Conservation (phyloP, 2,888 invertebrate species). For the Isotomurus palustris region DNA sequence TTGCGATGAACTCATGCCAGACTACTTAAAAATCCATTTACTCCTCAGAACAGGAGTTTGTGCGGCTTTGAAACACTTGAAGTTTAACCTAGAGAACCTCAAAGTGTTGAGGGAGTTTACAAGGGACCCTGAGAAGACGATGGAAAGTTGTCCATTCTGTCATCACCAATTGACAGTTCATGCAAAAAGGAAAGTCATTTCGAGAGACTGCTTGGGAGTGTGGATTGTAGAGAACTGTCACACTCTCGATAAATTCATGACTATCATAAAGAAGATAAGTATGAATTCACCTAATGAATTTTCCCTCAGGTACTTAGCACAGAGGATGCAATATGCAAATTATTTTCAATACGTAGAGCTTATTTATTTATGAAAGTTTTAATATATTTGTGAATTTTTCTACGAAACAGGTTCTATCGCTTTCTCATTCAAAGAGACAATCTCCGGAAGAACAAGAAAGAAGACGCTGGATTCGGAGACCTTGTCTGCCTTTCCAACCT, state of each 20-base stretch:
- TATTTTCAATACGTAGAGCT: too few relatives aligned
- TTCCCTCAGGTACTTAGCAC: conserved; percentile 35
- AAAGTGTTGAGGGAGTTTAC: conserved; percentile 14
- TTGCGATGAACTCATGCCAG: conserved; percentile 17
- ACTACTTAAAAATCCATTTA: conserved; percentile 24
- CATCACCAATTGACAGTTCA: not conserved
- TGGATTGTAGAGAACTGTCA: conserved; percentile 30
- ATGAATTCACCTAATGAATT: conserved; percentile 28
- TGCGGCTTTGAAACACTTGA: conserved; percentile 24
- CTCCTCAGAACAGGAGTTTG: conserved; percentile 31
- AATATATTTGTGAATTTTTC: too few relatives aligned
- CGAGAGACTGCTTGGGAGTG: conserved; percentile 35
- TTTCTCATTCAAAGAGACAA: conserved; percentile 16
- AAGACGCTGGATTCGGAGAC: conserved; percentile 18
- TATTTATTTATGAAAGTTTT: conserved; percentile 4
- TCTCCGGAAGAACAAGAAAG: conserved; percentile 2
- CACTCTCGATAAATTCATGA: conserved; percentile 26
- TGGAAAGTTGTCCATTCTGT: not conserved
- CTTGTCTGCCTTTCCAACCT: conserved; percentile 13
- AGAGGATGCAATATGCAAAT: too few relatives aligned
- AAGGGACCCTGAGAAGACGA: not conserved
- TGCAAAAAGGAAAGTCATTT: conserved; percentile 22
- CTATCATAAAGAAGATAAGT: conserved; percentile 14
- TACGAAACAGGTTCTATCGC: conserved; percentile 29
- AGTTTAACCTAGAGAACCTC: conserved; percentile 18